Evolutionary conservation across 2,113 vertebrate genomes (phyloP).

Genomic region (Meleagris gallopavo): DNA sequence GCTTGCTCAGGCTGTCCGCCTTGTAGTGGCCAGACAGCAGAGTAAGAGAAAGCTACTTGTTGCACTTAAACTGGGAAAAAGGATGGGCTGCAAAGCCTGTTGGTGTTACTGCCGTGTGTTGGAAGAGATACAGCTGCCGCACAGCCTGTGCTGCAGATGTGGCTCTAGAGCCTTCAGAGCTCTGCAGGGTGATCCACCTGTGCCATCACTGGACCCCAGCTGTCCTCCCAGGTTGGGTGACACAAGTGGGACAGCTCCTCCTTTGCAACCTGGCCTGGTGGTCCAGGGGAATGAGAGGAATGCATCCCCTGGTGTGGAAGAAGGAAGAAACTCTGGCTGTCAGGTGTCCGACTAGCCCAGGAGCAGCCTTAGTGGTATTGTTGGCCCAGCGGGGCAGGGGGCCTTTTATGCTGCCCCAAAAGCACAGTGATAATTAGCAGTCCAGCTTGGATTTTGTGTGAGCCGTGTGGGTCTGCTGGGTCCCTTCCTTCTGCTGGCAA

Average conservation of each 20-base stretch:
- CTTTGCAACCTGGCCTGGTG: background rate
- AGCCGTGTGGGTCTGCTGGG: background rate
- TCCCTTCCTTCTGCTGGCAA: background rate
- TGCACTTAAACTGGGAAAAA: background rate
- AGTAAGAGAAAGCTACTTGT: background rate
- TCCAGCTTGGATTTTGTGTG: accelerated
- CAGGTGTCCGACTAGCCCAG: background rate
- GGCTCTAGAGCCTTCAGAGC: background rate
- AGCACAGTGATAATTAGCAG: background rate
- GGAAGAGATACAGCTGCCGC: background rate
- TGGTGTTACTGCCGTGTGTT: background rate
- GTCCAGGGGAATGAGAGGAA: background rate
- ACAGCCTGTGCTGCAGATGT: background rate
- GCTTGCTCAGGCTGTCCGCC: background rate
- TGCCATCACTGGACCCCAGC: background rate
- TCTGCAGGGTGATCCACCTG: background rate
- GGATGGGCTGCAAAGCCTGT: background rate
- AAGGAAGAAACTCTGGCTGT: background rate
- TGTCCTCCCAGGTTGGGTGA: background rate
- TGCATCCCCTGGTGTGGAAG: background rate
- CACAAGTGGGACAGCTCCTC: background rate
- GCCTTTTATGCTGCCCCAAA: background rate
- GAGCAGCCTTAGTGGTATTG: background rate
- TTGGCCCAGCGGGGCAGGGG: background rate
- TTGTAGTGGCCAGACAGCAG: background rate